Conservation (phyloP, 2,888 invertebrate species). For the Schizaphis graminum region DNA sequence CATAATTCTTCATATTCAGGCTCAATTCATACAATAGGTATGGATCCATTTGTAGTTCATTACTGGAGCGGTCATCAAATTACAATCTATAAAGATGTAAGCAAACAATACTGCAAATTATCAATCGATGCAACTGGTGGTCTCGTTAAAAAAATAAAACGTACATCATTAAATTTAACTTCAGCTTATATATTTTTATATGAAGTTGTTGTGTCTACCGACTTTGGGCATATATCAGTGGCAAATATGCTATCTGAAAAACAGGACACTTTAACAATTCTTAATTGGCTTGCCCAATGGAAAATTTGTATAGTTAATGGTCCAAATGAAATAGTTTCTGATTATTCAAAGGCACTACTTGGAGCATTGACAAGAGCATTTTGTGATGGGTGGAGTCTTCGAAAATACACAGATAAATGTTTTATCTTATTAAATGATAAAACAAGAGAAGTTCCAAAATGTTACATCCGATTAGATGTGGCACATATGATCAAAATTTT, state of each 20-base stretch:
- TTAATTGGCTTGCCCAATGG: neutral
- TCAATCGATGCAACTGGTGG: neutral
- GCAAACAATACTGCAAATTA: neutral
- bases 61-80: neutral
- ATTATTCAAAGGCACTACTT: too few species aligned
- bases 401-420: too few species aligned
- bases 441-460: too few species aligned
- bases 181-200: neutral
- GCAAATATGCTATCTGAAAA: neutral
- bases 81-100: neutral
- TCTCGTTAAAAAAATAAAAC: neutral
- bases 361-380: too few species aligned
- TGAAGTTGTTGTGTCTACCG: too few species aligned
- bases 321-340: neutral
- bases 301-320: neutral
- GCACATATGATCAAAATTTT: too few species aligned
- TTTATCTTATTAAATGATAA: too few species aligned
- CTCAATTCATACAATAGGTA: neutral
- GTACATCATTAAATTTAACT: neutral
- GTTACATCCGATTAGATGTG: too few species aligned
- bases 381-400: too few species aligned
- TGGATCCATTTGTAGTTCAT: constrained; percentile 12
- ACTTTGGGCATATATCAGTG: too few species aligned
- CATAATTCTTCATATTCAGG: neutral
- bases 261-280: neutral